Evolutionary conservation across 2,113 vertebrate species (phyloP), one percentile per base, ranked within the genome.

Genomic region (cat (Felis catus)): DNA sequence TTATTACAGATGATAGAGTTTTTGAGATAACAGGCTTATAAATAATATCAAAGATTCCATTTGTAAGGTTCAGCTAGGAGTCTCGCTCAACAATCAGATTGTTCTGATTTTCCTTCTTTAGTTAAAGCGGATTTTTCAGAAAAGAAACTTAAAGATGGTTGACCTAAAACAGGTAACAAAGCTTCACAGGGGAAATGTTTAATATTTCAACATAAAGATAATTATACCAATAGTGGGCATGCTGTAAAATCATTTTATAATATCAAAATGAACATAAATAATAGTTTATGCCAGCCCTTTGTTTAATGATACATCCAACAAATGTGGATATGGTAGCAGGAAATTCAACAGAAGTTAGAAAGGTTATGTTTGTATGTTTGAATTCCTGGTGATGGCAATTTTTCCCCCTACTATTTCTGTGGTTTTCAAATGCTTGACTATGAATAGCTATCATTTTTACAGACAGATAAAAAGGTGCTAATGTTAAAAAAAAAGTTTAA

Each of bases 401-500:
- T 90, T 53, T n/a, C 1, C 63, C 61, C 80, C 53, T 61, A 41
- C 1, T 51, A 93, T 90, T 96, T 87, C 41, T 98, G 4, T 91
- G 70, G 58, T 55, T 97, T 94, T 90, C 33, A 89, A 87, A 90
- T 66, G 58, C 93, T 66, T 80, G 25, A 68, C 68, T 86, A 92
- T 39, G 78, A 96, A 91, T 25, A 83, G 86, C 45, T 94, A 70
- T 3, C 29, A 89, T 58, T 97, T 89, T 89, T 87, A 68, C 3
- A 95, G 86, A 92, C 36, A 94, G 71, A 95, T 48, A 88, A 92
- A 95, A 90, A 74, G 25, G 23, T 94, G 29, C 74, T 95, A 97
- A 93, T 88, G 76, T 85, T 45, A 45, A 45, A 53, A 66, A 66
- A 53, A 92, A 90, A 80, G 9, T 73, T 91, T 76, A 91, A 91